Conservation (phyloP, 1,140 invertebrate genomes). For the Agrypnia vestita region DNA sequence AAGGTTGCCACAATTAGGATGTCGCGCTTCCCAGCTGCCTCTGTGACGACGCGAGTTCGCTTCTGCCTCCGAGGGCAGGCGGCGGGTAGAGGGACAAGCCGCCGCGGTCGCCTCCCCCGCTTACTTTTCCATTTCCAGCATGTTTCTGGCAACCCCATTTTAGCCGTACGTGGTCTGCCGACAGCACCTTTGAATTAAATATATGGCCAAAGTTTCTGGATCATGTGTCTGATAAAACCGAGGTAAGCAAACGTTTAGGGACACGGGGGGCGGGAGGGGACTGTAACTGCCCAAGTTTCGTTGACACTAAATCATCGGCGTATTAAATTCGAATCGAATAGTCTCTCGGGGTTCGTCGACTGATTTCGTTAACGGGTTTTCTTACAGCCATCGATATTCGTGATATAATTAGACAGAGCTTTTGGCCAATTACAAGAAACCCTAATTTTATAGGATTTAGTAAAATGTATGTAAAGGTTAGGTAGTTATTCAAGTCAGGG, state of each 20-base stretch:
- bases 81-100: neutral
- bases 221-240: constrained; percentile 21
- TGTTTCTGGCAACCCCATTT: neutral
- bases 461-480: no score
- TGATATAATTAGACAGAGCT: no score
- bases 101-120: neutral
- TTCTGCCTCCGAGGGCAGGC: neutral
- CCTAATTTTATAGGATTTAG: no score
- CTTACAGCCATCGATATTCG: no score
- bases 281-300: constrained; percentile 11
- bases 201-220: constrained; percentile 28
- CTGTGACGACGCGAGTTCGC: no score
- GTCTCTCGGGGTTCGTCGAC: no score
- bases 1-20: no score
- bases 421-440: no score
- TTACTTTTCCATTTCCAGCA: constrained; percentile 2
- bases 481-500: no score
- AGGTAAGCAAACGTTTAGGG: neutral
- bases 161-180: neutral
- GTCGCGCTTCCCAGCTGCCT: no score
- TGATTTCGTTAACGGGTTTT: no score
- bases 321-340: constrained; percentile 1
- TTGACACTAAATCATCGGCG: neutral
- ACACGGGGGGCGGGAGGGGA: neutral
- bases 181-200: constrained; percentile 35